Evolutionary conservation across 2,797 vertebrate genomes (phyloP).

Genomic region (Cichlasoma orientale): DNA sequence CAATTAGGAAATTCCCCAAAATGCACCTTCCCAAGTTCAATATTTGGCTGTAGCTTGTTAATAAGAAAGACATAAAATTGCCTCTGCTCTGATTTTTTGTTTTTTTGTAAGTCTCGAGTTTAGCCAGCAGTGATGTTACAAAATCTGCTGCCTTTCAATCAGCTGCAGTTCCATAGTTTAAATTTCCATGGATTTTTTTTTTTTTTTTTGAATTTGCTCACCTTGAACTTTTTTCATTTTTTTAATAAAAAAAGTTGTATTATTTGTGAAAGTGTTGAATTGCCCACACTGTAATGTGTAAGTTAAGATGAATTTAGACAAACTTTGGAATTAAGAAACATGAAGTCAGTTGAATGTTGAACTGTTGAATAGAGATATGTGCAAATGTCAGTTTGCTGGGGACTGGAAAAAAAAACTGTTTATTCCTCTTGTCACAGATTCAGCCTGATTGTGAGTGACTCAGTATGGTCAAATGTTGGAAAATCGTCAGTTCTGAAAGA

Average conservation of each 20-base stretch:
- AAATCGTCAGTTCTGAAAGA: constrained; percentile 57
- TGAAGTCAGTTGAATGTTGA: background rate
- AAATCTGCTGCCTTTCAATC: background rate
- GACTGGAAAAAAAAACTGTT: constrained; percentile 6
- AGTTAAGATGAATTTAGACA: background rate
- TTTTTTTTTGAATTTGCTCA: background rate
- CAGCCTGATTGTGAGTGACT: constrained; percentile 40
- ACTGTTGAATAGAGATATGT: background rate
- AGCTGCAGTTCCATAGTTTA: background rate
- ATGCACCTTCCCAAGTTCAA: background rate
- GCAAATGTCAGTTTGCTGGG: constrained; percentile 11
- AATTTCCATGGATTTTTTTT: rapidly evolving
- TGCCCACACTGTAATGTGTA: background rate
- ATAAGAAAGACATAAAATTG: background rate
- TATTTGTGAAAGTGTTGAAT: background rate
- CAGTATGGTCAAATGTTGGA: constrained; percentile 55
- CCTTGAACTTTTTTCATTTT: background rate
- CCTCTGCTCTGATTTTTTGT: background rate
- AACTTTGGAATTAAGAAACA: background rate
- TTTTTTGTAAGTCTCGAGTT: background rate
- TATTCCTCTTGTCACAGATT: constrained; percentile 25
- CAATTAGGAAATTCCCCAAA: background rate
- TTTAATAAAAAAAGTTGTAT: background rate
- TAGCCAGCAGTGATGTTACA: background rate
- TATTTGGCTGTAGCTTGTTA: background rate